Base-by-base conservation (phyloP, 2,888 invertebrate species). In the Cephus pygmeus region DNA sequence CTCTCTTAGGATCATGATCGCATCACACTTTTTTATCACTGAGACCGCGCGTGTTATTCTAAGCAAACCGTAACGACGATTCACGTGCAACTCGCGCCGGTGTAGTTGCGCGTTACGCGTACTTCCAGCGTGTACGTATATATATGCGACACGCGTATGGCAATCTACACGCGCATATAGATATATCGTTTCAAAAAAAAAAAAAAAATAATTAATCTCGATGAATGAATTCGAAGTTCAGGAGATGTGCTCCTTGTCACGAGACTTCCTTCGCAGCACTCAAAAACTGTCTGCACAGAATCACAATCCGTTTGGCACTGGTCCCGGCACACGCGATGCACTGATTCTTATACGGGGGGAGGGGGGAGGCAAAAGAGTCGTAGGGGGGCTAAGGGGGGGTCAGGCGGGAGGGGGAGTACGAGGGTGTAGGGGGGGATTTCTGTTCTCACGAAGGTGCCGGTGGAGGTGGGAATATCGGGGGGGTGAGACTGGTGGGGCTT, bases 291-390 rank as follows among this genome's bases (percentile, higher is more conserved):
- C 86, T 86, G 85, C 87, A 87, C 88, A 85, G 88, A 88, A 87
- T 87, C 89, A 87, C 89, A 86, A 88, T 86, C 86, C 87, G 87
- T 87, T 88, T 86, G 86, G 85, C 89, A 90, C 90, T 90, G 90
- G 83, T 88, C 85, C 85, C 85, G 85, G 85, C 86, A 88, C 89
- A 86, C 87, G 85, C 87, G 87, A 86, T 86, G 88, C 91, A 90
- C 88, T 87, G 89, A 90, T 90, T 90, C 88, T 90, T 90, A 90
- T 90, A 89, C 84, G 84, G 86, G 85, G 85, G 86, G 85, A 83
- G 79, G 40, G 68, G 81, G 78, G 34, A 75, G 73, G 74, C 40
- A 56, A 56, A 56, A 56, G 56, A 56, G 56, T 15, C 56, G 56
- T 56, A 56, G 75, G 80, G 79, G 79, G 82, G 78, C 82, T 80